phyloP scores from a whole-genome alignment of 1,140 invertebrate species.

The Drosophila saltans region DNA sequence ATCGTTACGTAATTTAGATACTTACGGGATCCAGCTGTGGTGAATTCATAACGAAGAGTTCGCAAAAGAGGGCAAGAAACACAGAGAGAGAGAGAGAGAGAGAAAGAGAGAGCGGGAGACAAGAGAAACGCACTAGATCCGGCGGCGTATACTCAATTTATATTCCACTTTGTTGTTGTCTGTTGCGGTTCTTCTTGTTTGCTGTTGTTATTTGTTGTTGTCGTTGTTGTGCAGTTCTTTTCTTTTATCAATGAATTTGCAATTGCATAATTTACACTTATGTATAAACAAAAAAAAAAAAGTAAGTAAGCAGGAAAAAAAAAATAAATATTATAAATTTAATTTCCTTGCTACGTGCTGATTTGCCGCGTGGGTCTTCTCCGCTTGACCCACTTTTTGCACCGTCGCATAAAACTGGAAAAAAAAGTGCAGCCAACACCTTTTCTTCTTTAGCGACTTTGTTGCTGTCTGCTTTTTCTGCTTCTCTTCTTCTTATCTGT shows the following conservation, averaged over 20 bases:
- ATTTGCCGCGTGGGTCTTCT: conserved; percentile 7
- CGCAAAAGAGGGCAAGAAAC: no score
- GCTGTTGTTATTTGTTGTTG: conserved; percentile 36
- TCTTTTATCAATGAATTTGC: conserved; percentile 70
- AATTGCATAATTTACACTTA: conserved; percentile 59
- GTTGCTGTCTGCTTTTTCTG: neutral
- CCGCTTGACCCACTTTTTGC: conserved; percentile 59
- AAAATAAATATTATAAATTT: conserved; percentile 36
- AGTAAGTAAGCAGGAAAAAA: neutral
- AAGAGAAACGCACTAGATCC: neutral
- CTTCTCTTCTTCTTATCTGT: neutral
- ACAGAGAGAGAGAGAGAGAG: neutral
- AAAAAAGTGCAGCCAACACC: conserved; percentile 50
- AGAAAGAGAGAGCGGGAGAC: neutral
- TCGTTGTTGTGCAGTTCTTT: conserved; percentile 31
- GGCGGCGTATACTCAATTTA: conserved; percentile 6
- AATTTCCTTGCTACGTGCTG: conserved; percentile 49
- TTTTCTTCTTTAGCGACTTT: conserved; percentile 35
- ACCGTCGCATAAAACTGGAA: conserved; percentile 13
- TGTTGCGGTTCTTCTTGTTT: conserved; percentile 20
- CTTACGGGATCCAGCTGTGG: conserved; percentile 62
- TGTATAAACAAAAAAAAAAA: conserved; percentile 35
- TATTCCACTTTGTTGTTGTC: conserved; percentile 6
- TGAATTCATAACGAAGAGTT: conserved; percentile 55
- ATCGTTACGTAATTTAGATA: neutral